Conservation (phyloP, 1,140 invertebrate genomes). For the Coenobita brevimanus region DNA sequence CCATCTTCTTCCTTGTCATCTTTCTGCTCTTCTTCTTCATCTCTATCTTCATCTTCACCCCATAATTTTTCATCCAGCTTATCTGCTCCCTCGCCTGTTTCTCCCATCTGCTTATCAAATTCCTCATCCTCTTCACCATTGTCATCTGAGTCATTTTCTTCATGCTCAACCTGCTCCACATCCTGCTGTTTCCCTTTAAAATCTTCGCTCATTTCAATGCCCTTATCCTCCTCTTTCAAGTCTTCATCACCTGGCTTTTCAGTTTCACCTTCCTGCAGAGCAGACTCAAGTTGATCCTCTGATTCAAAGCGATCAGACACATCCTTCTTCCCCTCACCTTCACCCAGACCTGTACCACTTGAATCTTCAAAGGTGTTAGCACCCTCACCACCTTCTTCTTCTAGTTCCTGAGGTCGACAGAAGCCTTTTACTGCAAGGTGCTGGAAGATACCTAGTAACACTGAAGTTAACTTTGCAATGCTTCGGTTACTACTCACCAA, state of each 20-base stretch:
- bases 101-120: slow-evolving; percentile 95
- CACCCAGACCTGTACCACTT: slow-evolving; percentile 85
- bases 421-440: slow-evolving; percentile 93
- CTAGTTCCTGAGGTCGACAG: slow-evolving; percentile 88
- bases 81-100: slow-evolving; percentile 87
- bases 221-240: slow-evolving; percentile 90
- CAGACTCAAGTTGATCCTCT: slow-evolving; percentile 95
- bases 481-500: slow-evolving; percentile 84
- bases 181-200: slow-evolving; percentile 87
- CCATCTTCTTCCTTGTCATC: slow-evolving; percentile 75
- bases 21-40: slow-evolving; percentile 80
- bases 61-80: slow-evolving; percentile 80
- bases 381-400: slow-evolving; percentile 76
- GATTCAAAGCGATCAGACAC: slow-evolving; percentile 94
- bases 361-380: slow-evolving; percentile 76
- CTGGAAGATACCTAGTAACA: slow-evolving; percentile 88
- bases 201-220: slow-evolving; percentile 94
- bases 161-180: slow-evolving; percentile 77
- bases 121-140: slow-evolving; percentile 80
- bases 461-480: slow-evolving; percentile 87
- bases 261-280: slow-evolving; percentile 85
- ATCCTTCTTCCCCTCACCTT: slow-evolving; percentile 95
- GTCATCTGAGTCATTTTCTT: slow-evolving; percentile 78
- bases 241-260: slow-evolving; percentile 82
- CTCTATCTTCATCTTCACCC: slow-evolving; percentile 77